Evolutionary conservation across 2,797 vertebrate genomes (phyloP).

Genomic region (Esox masquinongy): DNA sequence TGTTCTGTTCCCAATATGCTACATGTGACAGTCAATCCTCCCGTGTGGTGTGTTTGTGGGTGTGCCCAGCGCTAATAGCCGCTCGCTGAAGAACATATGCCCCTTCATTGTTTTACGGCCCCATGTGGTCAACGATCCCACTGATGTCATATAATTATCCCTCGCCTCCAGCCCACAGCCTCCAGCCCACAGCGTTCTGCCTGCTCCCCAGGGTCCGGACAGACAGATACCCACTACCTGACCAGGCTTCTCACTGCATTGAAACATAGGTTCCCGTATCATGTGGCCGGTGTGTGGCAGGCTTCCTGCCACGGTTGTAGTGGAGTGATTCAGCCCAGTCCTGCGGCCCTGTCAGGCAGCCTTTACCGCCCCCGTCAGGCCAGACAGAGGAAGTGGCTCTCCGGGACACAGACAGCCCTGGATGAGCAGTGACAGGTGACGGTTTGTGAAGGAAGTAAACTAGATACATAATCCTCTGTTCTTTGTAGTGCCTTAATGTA

Average conservation of each 20-base stretch:
- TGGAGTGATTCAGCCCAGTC: background rate
- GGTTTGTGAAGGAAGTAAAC: slow-evolving; percentile 41
- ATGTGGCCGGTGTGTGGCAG: slow-evolving; percentile 48
- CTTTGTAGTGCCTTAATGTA: slow-evolving; percentile 21
- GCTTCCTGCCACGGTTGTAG: slow-evolving; percentile 25
- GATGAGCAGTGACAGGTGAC: slow-evolving; percentile 63
- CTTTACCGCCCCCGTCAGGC: slow-evolving; percentile 73
- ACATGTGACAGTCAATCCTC: slow-evolving; percentile 53
- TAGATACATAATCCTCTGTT: slow-evolving; percentile 32
- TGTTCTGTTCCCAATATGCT: slow-evolving; percentile 59
- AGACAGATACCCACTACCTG: slow-evolving; percentile 26
- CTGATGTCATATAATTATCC: slow-evolving; percentile 70
- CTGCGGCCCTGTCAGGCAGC: slow-evolving; percentile 50
- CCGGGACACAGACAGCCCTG: background rate
- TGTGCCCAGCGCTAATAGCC: slow-evolving; percentile 48
- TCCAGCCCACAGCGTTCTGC: slow-evolving; percentile 19
- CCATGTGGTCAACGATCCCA: slow-evolving; percentile 72
- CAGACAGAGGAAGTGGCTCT: slow-evolving; percentile 46
- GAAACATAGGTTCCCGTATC: slow-evolving; percentile 62
- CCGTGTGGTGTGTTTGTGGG: slow-evolving; percentile 34
- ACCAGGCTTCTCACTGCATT: slow-evolving; percentile 11
- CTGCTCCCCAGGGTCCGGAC: slow-evolving; percentile 50
- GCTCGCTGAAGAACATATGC: slow-evolving; percentile 69
- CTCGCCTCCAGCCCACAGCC: slow-evolving; percentile 36
- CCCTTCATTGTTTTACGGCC: slow-evolving; percentile 60